Evolutionary conservation across 2,888 invertebrate genomes (phyloP).

Genomic region (Cancer borealis): DNA sequence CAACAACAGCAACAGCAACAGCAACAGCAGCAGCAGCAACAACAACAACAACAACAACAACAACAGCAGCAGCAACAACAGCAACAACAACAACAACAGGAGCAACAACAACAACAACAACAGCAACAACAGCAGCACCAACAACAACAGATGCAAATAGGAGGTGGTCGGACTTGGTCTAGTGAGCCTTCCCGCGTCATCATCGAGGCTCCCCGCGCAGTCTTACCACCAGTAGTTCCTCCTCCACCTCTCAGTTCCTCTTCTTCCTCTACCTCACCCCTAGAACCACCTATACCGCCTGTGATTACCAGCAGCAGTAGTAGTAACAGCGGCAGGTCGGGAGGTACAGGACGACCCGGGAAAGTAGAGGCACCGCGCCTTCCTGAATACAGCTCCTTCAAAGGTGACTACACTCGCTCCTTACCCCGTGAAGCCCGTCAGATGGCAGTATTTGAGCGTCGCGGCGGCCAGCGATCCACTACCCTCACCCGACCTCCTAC

Average conservation of each 20-base stretch:
- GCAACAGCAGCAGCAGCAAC: neutral
- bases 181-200: constrained; percentile 66
- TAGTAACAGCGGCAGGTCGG: neutral
- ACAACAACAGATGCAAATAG: neutral
- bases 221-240: constrained; percentile 41
- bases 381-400: constrained; percentile 74
- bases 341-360: neutral
- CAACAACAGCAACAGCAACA: constrained; percentile 13
- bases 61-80: constrained; percentile 18
- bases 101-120: constrained; percentile 51
- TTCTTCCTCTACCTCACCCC: constrained; percentile 59
- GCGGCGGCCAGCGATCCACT: constrained; percentile 37
- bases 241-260: constrained; percentile 58
- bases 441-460: constrained; percentile 66
- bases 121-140: constrained; percentile 4
- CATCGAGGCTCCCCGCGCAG: constrained; percentile 60
- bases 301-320: neutral
- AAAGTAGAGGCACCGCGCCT: constrained; percentile 63
- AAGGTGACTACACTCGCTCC: constrained; percentile 66
- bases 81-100: neutral
- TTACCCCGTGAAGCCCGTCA: constrained; percentile 70
- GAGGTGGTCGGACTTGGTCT: constrained; percentile 47
- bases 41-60: constrained; percentile 30
- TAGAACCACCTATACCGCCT: constrained; percentile 50
- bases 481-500: constrained; percentile 60